phyloP scores from a whole-genome alignment of 2,888 invertebrate genomes.

The Steinernema hermaphroditum region DNA sequence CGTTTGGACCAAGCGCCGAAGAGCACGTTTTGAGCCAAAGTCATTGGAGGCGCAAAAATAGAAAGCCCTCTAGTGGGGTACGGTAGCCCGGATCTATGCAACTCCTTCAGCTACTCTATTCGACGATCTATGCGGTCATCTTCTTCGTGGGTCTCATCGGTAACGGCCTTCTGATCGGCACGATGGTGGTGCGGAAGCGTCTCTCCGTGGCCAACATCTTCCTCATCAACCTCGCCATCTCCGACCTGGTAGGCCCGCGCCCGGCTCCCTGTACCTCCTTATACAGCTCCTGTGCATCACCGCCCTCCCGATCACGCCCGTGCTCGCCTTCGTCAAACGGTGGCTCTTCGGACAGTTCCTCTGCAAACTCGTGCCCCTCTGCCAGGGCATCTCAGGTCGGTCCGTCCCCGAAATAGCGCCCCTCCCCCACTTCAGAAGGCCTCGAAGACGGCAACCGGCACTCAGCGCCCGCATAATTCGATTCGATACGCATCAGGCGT shows the following conservation, averaged over 20 bases:
- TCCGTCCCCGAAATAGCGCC: background rate
- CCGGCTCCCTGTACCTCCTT: background rate
- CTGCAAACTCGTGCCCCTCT: conserved; percentile 89
- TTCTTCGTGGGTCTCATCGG: conserved; percentile 64
- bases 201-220: conserved; percentile 76
- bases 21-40: too few relatives aligned
- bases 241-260: conserved; percentile 75
- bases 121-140: conserved; percentile 57
- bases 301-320: conserved; percentile 93
- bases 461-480: conserved; percentile 13
- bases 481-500: conserved; percentile 1
- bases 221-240: conserved; percentile 90
- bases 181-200: conserved; percentile 55
- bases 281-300: conserved; percentile 79
- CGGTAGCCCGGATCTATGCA: too few relatives aligned
- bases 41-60: too few relatives aligned
- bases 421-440: background rate
- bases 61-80: too few relatives aligned
- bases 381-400: conserved; percentile 75
- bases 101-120: conserved; percentile 49
- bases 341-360: conserved; percentile 90
- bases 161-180: conserved; percentile 60
- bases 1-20: too few relatives aligned
- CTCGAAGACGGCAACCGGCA: background rate
- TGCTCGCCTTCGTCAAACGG: conserved; percentile 84